Conservation (phyloP, 2,113 vertebrate species). For the Lepus timidus region DNA sequence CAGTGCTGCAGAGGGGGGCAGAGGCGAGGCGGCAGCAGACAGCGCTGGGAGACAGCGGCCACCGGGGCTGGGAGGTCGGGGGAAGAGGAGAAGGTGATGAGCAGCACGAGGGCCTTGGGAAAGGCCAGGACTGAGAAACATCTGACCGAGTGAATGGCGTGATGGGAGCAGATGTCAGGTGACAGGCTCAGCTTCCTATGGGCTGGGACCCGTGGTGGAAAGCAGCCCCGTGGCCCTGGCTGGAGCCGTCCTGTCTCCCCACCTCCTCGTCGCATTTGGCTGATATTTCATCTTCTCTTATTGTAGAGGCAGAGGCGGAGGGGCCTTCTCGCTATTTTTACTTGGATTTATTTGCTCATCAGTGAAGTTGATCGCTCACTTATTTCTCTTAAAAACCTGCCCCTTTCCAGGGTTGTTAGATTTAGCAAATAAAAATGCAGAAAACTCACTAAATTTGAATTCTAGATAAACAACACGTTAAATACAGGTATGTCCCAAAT, state of each 20-base stretch:
- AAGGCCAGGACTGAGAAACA: neutral
- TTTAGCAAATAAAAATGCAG: neutral
- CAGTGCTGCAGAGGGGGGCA: too few species aligned
- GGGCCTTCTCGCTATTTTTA: neutral
- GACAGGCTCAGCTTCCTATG: neutral
- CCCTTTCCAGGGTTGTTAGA: neutral
- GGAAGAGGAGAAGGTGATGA: neutral
- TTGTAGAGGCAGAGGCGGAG: neutral
- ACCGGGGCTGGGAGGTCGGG: neutral
- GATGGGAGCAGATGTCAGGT: neutral
- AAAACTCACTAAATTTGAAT: neutral
- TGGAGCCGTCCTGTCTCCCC: neutral
- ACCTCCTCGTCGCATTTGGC: neutral
- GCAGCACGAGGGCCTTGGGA: neutral
- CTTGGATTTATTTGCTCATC: slow-evolving; percentile 19
- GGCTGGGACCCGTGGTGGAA: neutral
- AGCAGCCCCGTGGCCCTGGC: neutral
- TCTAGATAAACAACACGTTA: slow-evolving; percentile 23
- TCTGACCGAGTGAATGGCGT: neutral
- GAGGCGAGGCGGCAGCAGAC: too few species aligned
- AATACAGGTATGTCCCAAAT: neutral
- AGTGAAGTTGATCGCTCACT: neutral
- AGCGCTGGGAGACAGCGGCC: too few species aligned
- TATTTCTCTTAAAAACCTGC: slow-evolving; percentile 2
- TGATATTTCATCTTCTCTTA: neutral